phyloP scores from a whole-genome alignment of 1,140 invertebrate genomes.

The Cydia strobilella region DNA sequence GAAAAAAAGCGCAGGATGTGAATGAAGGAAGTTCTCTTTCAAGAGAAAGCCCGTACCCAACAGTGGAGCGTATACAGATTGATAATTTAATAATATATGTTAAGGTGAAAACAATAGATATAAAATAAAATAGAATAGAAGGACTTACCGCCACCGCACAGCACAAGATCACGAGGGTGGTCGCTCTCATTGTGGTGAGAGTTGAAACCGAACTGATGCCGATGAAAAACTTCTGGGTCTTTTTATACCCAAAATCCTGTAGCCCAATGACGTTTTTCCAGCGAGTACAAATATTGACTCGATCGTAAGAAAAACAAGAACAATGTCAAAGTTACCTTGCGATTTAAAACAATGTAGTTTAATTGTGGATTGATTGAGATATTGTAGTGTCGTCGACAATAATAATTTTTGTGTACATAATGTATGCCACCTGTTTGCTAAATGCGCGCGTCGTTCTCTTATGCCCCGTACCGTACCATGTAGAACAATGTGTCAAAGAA shows the following conservation, averaged over 20 bases:
- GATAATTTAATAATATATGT: too few relatives aligned
- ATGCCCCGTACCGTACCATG: too few relatives aligned
- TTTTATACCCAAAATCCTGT: conserved; percentile 59
- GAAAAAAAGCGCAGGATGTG: too few relatives aligned
- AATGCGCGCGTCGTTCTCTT: neutral
- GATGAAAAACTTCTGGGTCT: conserved; percentile 36
- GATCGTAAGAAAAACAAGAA: conserved; percentile 43
- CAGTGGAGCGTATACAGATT: too few relatives aligned
- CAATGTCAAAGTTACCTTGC: conserved; percentile 46
- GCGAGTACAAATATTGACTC: conserved; percentile 58
- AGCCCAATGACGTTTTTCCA: conserved; percentile 44
- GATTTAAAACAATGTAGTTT: conserved; percentile 57
- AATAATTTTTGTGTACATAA: conserved; percentile 21
- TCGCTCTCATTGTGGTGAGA: conserved; percentile 71
- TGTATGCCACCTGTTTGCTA: neutral
- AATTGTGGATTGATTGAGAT: conserved; percentile 54
- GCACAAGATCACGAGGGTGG: conserved; percentile 73
- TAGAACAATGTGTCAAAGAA: too few relatives aligned
- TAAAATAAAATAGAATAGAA: conserved; percentile 31
- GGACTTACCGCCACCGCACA: conserved; percentile 69
- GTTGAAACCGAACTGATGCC: conserved; percentile 71
- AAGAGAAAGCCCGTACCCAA: too few relatives aligned
- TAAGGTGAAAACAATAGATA: too few relatives aligned
- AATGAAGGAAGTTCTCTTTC: too few relatives aligned
- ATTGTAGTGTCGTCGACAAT: conserved; percentile 38